A percentile compares a stretch with the other conserved stretches of the same genome.
phyloP scores from a whole-genome alignment of 2,797 vertebrate species.

The Pachyuromys duprasi region DNA sequence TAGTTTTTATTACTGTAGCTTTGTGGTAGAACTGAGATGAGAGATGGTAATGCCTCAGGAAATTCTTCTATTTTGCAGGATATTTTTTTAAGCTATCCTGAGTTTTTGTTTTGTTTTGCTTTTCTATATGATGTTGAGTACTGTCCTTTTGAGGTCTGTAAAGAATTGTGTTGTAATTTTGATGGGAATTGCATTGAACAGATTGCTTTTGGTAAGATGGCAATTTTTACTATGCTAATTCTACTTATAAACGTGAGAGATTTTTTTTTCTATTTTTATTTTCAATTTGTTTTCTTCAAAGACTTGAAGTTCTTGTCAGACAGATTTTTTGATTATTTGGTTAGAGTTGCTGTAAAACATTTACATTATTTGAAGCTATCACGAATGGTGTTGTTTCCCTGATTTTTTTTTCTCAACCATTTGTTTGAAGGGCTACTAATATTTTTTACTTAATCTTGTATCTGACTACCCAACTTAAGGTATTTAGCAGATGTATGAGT shows the following conservation, averaged over 20 bases:
- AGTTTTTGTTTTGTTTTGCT: background rate
- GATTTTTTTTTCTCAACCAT: too few relatives aligned
- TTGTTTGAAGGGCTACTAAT: background rate
- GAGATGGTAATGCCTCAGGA: too few relatives aligned
- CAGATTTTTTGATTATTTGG: background rate
- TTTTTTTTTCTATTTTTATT: background rate
- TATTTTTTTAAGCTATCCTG: background rate
- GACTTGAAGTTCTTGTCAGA: background rate
- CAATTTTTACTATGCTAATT: background rate
- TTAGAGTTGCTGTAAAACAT: background rate
- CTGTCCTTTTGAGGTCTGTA: background rate
- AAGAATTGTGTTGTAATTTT: background rate
- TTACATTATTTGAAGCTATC: background rate
- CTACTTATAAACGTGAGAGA: background rate
- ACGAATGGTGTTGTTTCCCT: background rate
- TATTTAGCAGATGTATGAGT: background rate
- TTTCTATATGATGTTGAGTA: background rate
- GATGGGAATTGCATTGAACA: background rate
- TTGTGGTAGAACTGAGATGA: too few relatives aligned
- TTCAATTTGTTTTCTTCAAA: background rate
- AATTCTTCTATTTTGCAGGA: background rate
- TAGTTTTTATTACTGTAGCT: background rate
- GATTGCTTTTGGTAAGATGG: background rate
- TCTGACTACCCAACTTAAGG: accelerated
- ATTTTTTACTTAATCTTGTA: background rate